phyloP scores from a whole-genome alignment of 2,888 invertebrate species.

The Eupithecia vulgata region DNA sequence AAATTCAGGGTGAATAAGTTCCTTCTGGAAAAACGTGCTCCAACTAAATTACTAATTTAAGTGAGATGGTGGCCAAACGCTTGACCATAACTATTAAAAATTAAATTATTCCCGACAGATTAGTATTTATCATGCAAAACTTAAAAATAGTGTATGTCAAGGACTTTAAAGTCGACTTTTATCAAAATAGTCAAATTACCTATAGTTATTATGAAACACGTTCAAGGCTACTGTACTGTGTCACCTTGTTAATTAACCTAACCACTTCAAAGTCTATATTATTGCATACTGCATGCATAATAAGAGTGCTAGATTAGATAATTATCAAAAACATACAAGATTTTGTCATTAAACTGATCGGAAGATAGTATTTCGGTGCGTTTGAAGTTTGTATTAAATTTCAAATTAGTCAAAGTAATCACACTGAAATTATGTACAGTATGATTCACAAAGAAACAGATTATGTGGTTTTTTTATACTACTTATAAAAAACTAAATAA shows the following conservation, averaged over 20 bases:
- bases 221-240: neutral
- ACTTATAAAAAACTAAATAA: no score
- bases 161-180: neutral
- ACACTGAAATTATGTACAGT: neutral
- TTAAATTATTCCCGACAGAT: neutral
- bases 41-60: no score
- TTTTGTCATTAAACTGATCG: neutral
- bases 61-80: no score
- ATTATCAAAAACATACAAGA: neutral
- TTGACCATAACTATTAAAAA: no score
- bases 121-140: neutral
- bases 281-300: neutral
- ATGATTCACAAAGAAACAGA: neutral
- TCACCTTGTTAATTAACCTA: neutral
- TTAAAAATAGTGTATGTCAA: neutral
- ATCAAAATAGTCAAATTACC: neutral
- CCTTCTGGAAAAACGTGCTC: no score
- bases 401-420: neutral
- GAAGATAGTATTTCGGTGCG: neutral
- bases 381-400: neutral
- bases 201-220: neutral
- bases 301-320: neutral
- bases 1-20: no score
- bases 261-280: neutral
- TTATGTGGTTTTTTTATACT: no score